A percentile compares a stretch with the other conserved stretches of the same genome.
These are phyloP conservation scores for Campopleginae sp. DNA, from an alignment of 2,888 invertebrate genomes.

Conservation along the genomic window DNA sequence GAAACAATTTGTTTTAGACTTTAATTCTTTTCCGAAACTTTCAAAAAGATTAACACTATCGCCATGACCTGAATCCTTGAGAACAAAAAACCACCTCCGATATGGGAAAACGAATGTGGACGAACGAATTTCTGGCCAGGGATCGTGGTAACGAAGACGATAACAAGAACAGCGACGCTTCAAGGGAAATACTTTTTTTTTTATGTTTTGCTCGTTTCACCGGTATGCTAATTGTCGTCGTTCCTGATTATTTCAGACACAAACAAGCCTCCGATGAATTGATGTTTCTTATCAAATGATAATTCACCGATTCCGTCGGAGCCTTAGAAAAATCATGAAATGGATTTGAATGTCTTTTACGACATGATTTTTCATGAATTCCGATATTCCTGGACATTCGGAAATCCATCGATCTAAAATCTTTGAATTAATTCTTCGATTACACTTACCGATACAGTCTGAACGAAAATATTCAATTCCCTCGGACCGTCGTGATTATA, in stretches of 20 bases:
- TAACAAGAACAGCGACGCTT: neutral
- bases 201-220: neutral
- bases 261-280: neutral
- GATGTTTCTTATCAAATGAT: slow-evolving; percentile 10
- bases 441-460: neutral
- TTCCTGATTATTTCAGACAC: neutral
- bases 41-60: neutral
- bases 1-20: neutral
- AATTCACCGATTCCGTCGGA: neutral
- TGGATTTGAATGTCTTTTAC: neutral
- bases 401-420: neutral
- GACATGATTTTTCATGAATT: neutral
- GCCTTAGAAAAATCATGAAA: too few relatives aligned
- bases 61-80: neutral
- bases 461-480: neutral
- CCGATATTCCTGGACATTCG: neutral
- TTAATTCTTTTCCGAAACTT: neutral
- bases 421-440: neutral
- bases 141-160: neutral
- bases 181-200: neutral
- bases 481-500: neutral
- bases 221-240: neutral
- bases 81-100: neutral
- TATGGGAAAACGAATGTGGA: neutral
- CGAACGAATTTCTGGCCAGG: neutral